phyloP scores from a whole-genome alignment of 2,888 invertebrate genomes.

The Agrochola litura region DNA sequence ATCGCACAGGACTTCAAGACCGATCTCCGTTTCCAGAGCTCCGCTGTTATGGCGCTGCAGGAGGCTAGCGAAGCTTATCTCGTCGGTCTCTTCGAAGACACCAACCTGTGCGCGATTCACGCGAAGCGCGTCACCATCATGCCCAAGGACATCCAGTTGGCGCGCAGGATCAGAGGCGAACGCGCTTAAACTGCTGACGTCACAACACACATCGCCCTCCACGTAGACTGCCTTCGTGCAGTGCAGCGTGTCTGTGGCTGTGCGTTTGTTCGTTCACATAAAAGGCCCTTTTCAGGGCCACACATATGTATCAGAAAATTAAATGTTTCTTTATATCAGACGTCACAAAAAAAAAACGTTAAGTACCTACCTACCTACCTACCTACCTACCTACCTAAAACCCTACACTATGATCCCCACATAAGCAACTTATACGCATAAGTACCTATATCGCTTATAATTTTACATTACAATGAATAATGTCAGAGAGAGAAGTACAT shows the following conservation, averaged over 20 bases:
- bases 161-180: constrained; percentile 98
- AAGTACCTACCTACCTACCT: too few relatives aligned
- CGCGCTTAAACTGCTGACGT: constrained; percentile 92
- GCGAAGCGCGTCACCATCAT: constrained; percentile 99
- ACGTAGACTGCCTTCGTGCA: constrained; percentile 8
- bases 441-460: too few relatives aligned
- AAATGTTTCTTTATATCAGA: too few relatives aligned
- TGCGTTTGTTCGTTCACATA: constrained; percentile 5
- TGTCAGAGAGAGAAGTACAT: too few relatives aligned
- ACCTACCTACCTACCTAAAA: too few relatives aligned
- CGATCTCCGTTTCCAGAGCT: constrained; percentile 87
- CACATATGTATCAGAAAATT: constrained; percentile 29
- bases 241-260: constrained; percentile 6
- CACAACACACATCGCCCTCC: not conserved
- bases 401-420: too few relatives aligned
- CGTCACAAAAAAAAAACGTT: too few relatives aligned
- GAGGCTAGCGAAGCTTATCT: constrained; percentile 97
- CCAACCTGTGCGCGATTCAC: constrained; percentile 99
- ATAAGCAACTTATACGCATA: too few relatives aligned
- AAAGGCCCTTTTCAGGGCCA: constrained; percentile 38
- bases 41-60: constrained; percentile 95
- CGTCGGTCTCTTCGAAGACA: constrained; percentile 98
- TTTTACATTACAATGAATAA: too few relatives aligned
- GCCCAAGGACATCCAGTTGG: constrained; percentile 99
- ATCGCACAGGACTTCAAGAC: constrained; percentile 97